Base-by-base conservation (phyloP, 2,113 vertebrate genomes). In the Syrmaticus mikado region DNA sequence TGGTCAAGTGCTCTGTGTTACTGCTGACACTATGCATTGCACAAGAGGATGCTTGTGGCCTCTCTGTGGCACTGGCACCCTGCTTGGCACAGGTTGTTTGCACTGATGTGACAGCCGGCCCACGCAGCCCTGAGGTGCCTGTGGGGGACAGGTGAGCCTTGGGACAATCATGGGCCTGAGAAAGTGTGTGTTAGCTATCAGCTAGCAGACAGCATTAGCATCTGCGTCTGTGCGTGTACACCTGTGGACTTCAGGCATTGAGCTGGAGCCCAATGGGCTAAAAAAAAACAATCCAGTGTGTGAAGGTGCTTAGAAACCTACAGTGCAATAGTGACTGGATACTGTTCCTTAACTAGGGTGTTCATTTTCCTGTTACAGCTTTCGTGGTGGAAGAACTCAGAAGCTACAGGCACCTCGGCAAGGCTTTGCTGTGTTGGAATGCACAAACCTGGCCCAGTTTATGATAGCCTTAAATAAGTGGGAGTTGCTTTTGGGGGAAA, bases 11-110 rank as follows among this genome's bases (percentile, higher is more conserved):
- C 16, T 86, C 61, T 4, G 17, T 0, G 0, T 25, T 55, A 76
- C 76, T 28, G 78, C 53, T 43, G 15, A 66, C 0, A 0, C 67
- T 3, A 1, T 0, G 1, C 13, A n/a, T 12, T 11, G 27, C 66
- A 77, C 92, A 79, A 27, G 9, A 0, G 12, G 38, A 38, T 0
- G 0, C 57, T 58, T 70, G 83, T 58, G 79, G 32, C 48, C 9
- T 8, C 1, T 0, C 41, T 55, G 6, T 36, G 10, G 40, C 68
- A 12, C 13, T 1, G 0, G 8, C 77, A 17, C 24, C 77, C 46
- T 21, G 34, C 43, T 70, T 6, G 2, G 41, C 17, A 13, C 6
- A 16, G 28, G 78, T 19, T 10, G 11, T 11, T 19, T 19, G 30
- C 55, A 58, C 16, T 5, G 18, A 32, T 30, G 28, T 53, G 53